These are phyloP conservation scores for Pelusios castaneus DNA, from an alignment of 2,113 vertebrate genomes.

Conservation along the genomic window DNA sequence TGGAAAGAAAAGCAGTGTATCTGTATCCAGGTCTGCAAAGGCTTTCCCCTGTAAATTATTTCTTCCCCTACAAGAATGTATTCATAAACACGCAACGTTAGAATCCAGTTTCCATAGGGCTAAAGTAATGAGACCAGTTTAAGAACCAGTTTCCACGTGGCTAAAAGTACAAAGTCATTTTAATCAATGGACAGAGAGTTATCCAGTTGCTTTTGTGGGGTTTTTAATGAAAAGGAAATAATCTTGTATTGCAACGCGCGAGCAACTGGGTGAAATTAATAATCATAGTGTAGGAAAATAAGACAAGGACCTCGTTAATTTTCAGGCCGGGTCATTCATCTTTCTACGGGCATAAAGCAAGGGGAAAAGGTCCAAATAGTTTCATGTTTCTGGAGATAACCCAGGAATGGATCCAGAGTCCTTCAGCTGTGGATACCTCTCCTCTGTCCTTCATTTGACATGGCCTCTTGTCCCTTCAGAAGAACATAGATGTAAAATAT, in stretches of 20 bases:
- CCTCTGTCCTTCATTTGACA: neutral
- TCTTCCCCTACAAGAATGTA: neutral
- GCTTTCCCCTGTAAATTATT: neutral
- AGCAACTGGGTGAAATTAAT: constrained; percentile 54
- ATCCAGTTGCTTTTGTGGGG: neutral
- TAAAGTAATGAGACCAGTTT: neutral
- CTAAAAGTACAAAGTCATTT: constrained; percentile 4
- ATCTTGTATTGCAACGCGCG: constrained; percentile 5
- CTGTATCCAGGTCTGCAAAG: neutral
- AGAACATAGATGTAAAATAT: constrained; percentile 36
- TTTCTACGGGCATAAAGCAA: constrained; percentile 5
- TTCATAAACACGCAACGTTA: neutral
- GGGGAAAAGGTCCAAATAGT: neutral
- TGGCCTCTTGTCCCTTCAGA: constrained; percentile 19
- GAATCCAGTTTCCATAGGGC: neutral
- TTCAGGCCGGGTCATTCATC: neutral
- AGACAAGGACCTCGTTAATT: neutral
- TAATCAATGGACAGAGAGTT: constrained; percentile 25
- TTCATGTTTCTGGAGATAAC: constrained; percentile 13
- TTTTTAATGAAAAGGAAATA: constrained; percentile 50
- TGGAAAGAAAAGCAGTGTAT: neutral
- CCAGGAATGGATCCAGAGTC: neutral
- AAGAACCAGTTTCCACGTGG: neutral
- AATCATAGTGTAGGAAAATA: neutral
- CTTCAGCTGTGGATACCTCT: constrained; percentile 22